phyloP scores from a whole-genome alignment of 2,113 vertebrate genomes.

The Platysteira castanea region DNA sequence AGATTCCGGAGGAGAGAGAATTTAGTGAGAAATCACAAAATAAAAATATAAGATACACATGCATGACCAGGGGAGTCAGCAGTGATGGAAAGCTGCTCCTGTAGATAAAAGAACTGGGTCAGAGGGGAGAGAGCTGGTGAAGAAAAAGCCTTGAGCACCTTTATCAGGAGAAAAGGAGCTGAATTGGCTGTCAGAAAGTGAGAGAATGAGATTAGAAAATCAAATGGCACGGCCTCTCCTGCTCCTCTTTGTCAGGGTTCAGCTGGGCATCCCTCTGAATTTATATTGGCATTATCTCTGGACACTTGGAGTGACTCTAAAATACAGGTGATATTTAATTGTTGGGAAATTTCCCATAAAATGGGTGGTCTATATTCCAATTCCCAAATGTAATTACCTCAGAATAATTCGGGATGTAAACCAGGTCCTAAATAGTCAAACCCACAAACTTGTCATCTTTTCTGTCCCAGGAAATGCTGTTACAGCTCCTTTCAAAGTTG shows the following conservation, averaged over 20 bases:
- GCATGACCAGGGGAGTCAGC: background rate
- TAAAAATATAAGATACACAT: background rate
- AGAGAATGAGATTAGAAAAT: background rate
- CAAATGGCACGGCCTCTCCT: background rate
- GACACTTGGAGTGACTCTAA: background rate
- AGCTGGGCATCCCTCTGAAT: background rate
- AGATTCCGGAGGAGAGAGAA: background rate
- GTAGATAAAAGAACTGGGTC: background rate
- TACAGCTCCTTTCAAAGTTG: background rate
- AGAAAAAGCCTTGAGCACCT: background rate
- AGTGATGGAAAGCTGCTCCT: background rate
- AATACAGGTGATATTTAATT: background rate
- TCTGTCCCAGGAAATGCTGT: background rate
- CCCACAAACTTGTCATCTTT: accelerated
- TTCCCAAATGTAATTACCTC: background rate
- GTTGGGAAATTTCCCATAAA: background rate
- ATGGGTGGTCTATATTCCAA: accelerated
- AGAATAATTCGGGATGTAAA: background rate
- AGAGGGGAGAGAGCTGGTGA: background rate
- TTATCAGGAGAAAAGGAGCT: background rate
- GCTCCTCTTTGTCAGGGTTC: background rate
- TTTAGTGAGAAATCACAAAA: background rate
- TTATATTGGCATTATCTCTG: background rate
- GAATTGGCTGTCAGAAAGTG: background rate
- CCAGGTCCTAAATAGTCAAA: background rate